A percentile compares a stretch with the other conserved stretches of the same genome.
phyloP scores from a whole-genome alignment of 2,888 invertebrate genomes.

The Plebejus anna region DNA sequence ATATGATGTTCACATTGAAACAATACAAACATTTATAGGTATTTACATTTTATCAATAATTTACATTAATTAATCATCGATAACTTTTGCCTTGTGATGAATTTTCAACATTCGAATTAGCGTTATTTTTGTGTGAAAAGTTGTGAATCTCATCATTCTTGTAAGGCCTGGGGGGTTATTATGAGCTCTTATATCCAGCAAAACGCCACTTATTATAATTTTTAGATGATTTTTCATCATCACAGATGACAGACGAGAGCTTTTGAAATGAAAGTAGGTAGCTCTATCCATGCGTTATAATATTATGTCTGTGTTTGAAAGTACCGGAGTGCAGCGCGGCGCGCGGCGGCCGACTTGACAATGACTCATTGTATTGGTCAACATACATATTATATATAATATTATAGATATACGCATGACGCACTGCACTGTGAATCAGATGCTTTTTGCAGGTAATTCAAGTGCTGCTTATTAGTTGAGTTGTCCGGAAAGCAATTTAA shows the following conservation, averaged over 20 bases:
- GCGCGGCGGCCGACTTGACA: constrained; percentile 13
- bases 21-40: too few relatives aligned
- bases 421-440: constrained; percentile 31
- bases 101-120: too few relatives aligned
- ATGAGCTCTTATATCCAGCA: too few relatives aligned
- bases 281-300: neutral
- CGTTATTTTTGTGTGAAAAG: too few relatives aligned
- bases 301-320: constrained; percentile 9
- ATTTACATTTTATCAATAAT: too few relatives aligned
- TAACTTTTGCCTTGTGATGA: too few relatives aligned
- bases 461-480: neutral
- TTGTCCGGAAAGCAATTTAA: neutral
- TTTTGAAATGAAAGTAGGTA: constrained; percentile 18
- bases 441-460: constrained; percentile 11
- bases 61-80: too few relatives aligned
- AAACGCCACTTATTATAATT: neutral
- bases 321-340: constrained; percentile 11
- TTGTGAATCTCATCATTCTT: neutral
- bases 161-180: neutral
- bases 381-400: constrained; percentile 10
- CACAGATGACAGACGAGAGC: neutral
- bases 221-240: neutral
- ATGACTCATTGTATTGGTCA: constrained; percentile 25
- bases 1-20: too few relatives aligned
- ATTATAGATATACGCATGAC: constrained; percentile 25